Evolutionary conservation across 2,797 vertebrate genomes (phyloP), one percentile per base, ranked within the genome.

Genomic region (Hyperoplus immaculatus): DNA sequence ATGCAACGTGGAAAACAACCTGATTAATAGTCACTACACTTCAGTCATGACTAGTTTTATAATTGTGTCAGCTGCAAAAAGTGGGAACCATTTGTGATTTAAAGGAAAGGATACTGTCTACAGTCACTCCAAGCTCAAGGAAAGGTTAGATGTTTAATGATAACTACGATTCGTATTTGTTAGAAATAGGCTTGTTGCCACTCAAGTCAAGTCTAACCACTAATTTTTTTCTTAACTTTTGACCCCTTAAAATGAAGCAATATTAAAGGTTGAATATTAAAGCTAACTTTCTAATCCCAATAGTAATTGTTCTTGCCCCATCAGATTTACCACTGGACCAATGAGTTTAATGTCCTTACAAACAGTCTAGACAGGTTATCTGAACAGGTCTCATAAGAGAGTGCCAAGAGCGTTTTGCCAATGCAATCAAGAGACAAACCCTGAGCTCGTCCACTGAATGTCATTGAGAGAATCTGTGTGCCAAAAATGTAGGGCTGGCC

Each of bases 381-480:
- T 51, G 53, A 56, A 59, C 58, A 60, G 47, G 41, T 63, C 53
- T 75, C 60, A 68, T 21, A 45, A 61, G 18, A 15, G 14, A 4
- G 42, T 72, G 50, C 46, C 18, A 63, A 43, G 8, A 75, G 60
- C 11, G 6, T 62, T 59, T 72, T 42, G 57, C 5, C 9, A 56
- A 29, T 45, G 62, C 16, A 68, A 83, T 66, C 41, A 49, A 54
- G 45, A 64, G 47, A 50, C n/a, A 78, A 75, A 77, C 74, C 49
- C 58, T 45, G 61, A 75, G 64, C 45, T 67, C 38, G 58, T 74
- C 72, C 53, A 71, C 16, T 49, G 53, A 79, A 75, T 77, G 51
- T 65, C 72, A 74, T 59, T 55, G 63, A 8, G 50, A 69, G 68
- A 61, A 63, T 80, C 51, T 75, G 42, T 60, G 61, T 60, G 66